Percentiles rank a stretch among this genome's conserved stretches.
Evolutionary conservation across 2,797 vertebrate species (phyloP).

Genomic region (Lepidocolaptes lacrymiger): DNA sequence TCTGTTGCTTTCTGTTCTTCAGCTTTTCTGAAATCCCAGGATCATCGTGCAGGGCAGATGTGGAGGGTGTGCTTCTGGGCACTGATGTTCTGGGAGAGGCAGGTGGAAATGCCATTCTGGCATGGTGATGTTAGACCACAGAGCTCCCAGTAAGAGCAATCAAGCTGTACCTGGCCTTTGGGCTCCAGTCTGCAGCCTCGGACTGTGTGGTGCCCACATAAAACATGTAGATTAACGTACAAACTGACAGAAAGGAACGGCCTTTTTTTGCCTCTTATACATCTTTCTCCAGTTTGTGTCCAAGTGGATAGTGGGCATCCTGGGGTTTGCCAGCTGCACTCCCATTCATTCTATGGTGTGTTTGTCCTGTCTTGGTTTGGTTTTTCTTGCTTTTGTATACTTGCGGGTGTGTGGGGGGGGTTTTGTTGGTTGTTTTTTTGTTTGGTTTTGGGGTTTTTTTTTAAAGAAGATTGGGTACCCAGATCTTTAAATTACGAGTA

Average conservation of each 20-base stretch:
- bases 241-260: not conserved
- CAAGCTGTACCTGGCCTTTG: not conserved
- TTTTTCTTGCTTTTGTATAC: too few species aligned
- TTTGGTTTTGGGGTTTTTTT: not conserved
- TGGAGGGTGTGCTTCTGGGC: not conserved
- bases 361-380: not conserved
- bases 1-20: not conserved
- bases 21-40: not conserved
- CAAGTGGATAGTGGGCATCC: not conserved
- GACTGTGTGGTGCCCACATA: not conserved
- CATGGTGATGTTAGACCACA: rapidly evolving
- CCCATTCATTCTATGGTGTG: not conserved
- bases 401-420: not conserved
- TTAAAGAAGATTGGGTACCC: not conserved
- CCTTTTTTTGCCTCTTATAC: not conserved
- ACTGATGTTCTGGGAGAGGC: rapidly evolving
- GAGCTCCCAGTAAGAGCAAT: not conserved
- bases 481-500: not conserved
- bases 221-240: not conserved
- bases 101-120: not conserved
- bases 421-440: not conserved
- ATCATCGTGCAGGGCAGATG: not conserved
- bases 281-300: not conserved
- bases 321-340: not conserved
- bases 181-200: not conserved